phyloP scores from a whole-genome alignment of 2,113 vertebrate genomes.

The Hippocampus abdominalis region DNA sequence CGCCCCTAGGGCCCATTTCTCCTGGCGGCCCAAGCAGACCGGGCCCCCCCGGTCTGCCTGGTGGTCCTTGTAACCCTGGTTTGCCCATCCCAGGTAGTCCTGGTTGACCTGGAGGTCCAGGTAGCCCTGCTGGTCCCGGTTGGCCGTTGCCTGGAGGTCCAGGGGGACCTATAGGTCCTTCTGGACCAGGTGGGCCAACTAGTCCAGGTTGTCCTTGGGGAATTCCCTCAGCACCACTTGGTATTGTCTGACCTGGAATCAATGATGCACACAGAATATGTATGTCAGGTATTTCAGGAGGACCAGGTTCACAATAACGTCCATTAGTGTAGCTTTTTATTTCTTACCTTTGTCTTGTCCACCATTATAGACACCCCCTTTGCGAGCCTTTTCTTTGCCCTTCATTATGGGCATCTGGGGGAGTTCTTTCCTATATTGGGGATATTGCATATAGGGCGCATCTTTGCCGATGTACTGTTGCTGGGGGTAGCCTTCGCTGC shows the following conservation, averaged over 20 bases:
- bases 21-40: constrained; percentile 85
- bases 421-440: constrained; percentile 89
- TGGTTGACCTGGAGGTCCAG: constrained; percentile 78
- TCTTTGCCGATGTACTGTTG: constrained; percentile 87
- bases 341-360: constrained; percentile 83
- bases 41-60: constrained; percentile 84
- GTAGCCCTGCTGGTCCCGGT: constrained; percentile 74
- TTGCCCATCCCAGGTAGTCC: constrained; percentile 89
- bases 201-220: constrained; percentile 76
- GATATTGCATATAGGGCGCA: constrained; percentile 83
- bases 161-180: constrained; percentile 75
- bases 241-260: constrained; percentile 74
- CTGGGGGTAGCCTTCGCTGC: constrained; percentile 80
- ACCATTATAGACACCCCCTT: constrained; percentile 62
- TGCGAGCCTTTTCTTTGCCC: constrained; percentile 84
- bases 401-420: constrained; percentile 82
- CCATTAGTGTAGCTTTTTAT: background rate
- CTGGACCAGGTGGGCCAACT: constrained; percentile 81
- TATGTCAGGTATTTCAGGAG: background rate
- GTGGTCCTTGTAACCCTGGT: constrained; percentile 87
- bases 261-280: background rate
- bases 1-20: constrained; percentile 84
- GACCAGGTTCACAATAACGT: background rate
- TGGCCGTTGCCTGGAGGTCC: constrained; percentile 86
- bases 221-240: constrained; percentile 84